Evolutionary conservation across 2,113 vertebrate species (phyloP), one percentile per base, ranked within the genome.

Genomic region (Calidris pugnax): DNA sequence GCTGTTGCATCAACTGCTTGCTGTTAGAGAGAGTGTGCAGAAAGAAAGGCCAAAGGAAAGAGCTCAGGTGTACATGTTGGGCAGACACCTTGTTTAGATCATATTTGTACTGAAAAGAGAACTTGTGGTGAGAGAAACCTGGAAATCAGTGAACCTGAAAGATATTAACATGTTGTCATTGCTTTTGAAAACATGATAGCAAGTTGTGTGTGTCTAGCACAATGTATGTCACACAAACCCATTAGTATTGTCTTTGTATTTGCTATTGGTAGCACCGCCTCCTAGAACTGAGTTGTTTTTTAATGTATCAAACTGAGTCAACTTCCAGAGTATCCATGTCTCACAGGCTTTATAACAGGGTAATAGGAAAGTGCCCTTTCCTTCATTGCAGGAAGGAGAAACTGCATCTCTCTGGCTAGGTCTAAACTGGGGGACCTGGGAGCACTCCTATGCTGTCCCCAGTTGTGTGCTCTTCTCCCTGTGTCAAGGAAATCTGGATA

Each of bases 201-300:
- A 47, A 26, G 12, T 45, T 79, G 17, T 26, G 19, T 35, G 21
- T 35, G 20, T 51, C 21, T 32, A 48, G 30, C 16, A 48, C 5
- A 59, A 47, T 24, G 10, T 51, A 9, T 10, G 9, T 50, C 4
- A 3, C 12, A 51, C 39, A 89, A 27, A 0, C 2, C 1, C 12
- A 41, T 12, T 59, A 66, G 3, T 32, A 23, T 27, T 64, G 10
- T 47, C 37, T 94, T 55, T 71, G 4, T 37, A 23, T 57, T 47
- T 84, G n/a, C 3, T 37, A 39, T 67, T 68, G 43, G 39, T 39
- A 72, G 7, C 15, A 62, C 4, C 35, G 48, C 10, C 18, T 60
- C 14, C 19, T 37, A 14, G 11, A 82, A 80, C 12, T 24, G 10
- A 71, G 3, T 59, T 66, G 6, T 43, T 72, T 71, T 89, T 80